Evolutionary conservation across 2,888 invertebrate genomes (phyloP).

Genomic region (Eurytoma californica): DNA sequence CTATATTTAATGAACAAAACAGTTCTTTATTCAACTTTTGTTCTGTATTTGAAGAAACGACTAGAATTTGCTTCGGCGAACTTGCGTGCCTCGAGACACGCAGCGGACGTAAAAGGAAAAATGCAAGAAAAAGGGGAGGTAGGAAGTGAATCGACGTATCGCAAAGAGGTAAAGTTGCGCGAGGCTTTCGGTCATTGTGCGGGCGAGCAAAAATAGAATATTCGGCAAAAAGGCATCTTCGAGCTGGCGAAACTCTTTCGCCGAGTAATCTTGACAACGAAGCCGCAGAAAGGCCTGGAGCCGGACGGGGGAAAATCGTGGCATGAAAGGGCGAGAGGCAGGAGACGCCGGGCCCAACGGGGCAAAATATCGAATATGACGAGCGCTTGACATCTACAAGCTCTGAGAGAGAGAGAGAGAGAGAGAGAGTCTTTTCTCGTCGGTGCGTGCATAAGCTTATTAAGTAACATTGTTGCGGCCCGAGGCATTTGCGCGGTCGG

Average conservation of each 20-base stretch:
- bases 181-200: neutral
- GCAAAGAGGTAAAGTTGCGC: no score
- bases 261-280: slow-evolving; percentile 23
- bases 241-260: slow-evolving; percentile 48
- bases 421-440: slow-evolving; percentile 64
- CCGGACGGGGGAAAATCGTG: slow-evolving; percentile 8
- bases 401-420: slow-evolving; percentile 55
- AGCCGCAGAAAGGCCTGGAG: slow-evolving; percentile 2
- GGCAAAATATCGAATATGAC: slow-evolving; percentile 71
- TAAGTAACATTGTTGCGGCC: slow-evolving; percentile 72
- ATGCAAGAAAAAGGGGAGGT: no score
- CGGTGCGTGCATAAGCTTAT: slow-evolving; percentile 74
- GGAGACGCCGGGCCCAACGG: slow-evolving; percentile 37
- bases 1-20: no score
- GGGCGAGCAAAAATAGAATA: neutral
- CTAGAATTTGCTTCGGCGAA: no score
- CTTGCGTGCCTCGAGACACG: no score
- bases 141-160: no score
- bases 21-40: no score
- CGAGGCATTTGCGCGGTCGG: slow-evolving; percentile 61
- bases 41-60: no score
- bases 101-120: no score
- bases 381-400: slow-evolving; percentile 71
- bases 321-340: neutral
- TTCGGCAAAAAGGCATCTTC: slow-evolving; percentile 20